A percentile compares a stretch with the other conserved stretches of the same genome.
These are phyloP conservation scores for Etia nguti DNA, from an alignment of 2,113 vertebrate species.

Conservation along the genomic window DNA sequence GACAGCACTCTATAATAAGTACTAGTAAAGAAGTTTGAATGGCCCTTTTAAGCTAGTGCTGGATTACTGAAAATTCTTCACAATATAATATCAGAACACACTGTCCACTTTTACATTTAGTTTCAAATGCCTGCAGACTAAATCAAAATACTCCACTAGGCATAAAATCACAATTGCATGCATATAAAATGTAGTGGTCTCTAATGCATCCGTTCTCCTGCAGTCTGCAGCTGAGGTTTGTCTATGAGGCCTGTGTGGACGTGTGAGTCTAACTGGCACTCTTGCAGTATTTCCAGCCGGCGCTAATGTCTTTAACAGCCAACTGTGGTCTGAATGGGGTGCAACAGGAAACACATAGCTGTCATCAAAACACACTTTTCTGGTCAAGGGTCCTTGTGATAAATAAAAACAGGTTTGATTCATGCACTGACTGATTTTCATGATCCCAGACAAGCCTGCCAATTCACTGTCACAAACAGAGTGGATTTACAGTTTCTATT, in stretches of 20 bases:
- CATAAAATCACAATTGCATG: background rate
- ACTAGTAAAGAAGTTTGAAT: background rate
- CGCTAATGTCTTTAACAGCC: conserved; percentile 64
- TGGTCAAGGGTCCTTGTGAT: conserved; percentile 30
- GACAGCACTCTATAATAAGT: background rate
- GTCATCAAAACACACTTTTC: conserved; percentile 59
- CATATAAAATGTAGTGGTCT: background rate
- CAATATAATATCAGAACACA: background rate
- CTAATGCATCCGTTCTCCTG: conserved; percentile 1
- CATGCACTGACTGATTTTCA: conserved; percentile 62
- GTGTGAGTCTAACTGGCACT: conserved; percentile 40
- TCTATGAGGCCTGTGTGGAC: conserved; percentile 7
- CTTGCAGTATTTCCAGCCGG: conserved; percentile 52
- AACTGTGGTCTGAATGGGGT: conserved; percentile 48
- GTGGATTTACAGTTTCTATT: conserved; percentile 4
- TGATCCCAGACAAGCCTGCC: conserved; percentile 25
- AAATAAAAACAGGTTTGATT: conserved; percentile 46
- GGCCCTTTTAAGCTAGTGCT: background rate
- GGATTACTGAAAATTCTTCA: background rate
- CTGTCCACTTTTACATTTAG: background rate
- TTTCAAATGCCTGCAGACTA: background rate
- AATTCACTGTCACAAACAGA: conserved; percentile 3
- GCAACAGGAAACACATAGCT: conserved; percentile 66
- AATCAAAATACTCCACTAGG: background rate
- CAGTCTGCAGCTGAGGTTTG: background rate